These are phyloP conservation scores for Alethe diademata DNA, from an alignment of 2,113 vertebrate species.

Conservation along the genomic window DNA sequence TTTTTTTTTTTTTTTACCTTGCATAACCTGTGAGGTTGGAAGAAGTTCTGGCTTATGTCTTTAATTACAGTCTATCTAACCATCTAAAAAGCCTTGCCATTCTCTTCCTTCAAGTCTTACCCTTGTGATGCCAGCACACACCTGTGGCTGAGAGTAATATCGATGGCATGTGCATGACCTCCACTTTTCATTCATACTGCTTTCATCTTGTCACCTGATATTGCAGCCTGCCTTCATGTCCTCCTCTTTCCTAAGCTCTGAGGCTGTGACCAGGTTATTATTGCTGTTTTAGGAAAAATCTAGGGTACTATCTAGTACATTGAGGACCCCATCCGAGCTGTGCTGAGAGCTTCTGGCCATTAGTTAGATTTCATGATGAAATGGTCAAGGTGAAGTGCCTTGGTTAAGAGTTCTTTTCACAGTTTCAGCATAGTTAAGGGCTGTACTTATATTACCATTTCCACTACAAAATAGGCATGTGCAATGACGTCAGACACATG, in stretches of 20 bases:
- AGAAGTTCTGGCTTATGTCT: not conserved
- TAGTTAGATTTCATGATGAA: not conserved
- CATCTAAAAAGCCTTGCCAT: not conserved
- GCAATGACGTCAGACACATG: not conserved
- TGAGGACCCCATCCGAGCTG: not conserved
- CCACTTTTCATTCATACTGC: not conserved
- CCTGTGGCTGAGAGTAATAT: not conserved
- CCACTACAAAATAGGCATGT: not conserved
- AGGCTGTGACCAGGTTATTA: not conserved
- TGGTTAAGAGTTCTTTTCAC: not conserved
- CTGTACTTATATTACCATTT: not conserved
- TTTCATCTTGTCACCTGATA: not conserved
- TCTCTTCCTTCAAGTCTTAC: not conserved
- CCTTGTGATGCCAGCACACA: not conserved
- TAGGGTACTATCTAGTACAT: not conserved
- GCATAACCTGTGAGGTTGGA: not conserved
- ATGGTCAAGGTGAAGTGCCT: not conserved
- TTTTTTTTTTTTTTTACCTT: not conserved
- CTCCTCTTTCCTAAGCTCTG: not conserved
- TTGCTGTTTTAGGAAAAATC: not conserved
- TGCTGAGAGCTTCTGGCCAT: not conserved
- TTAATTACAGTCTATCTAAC: not conserved
- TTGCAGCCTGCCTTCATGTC: not conserved
- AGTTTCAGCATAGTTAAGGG: not conserved
- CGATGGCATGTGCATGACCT: not conserved